Evolutionary conservation across 2,888 invertebrate species (phyloP).

Genomic region (Cremastinae sp.): DNA sequence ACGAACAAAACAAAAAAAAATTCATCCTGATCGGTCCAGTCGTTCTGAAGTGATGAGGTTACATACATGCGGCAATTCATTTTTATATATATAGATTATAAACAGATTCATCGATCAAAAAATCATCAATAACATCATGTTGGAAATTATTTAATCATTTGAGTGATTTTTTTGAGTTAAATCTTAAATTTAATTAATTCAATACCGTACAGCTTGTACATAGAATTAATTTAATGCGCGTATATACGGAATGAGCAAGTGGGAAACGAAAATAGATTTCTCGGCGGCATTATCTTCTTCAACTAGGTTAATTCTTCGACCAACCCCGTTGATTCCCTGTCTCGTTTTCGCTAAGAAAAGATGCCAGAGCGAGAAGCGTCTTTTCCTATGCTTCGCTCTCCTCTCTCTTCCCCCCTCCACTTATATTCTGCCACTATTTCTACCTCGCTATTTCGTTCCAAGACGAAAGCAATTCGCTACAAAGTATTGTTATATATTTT

Average conservation of each 20-base stretch:
- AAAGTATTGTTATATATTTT: conserved; percentile 66
- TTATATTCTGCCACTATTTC: conserved; percentile 44
- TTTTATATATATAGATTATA: too few species aligned
- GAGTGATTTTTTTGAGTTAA: too few species aligned
- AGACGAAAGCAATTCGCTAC: conserved; percentile 50
- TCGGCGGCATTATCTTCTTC: conserved; percentile 70
- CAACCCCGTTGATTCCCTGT: conserved; percentile 49
- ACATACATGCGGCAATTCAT: too few species aligned
- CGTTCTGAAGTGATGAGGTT: too few species aligned
- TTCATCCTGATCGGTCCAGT: too few species aligned
- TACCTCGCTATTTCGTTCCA: conserved; percentile 43
- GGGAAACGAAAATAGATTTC: conserved; percentile 67
- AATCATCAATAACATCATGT: too few species aligned
- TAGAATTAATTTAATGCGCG: neutral
- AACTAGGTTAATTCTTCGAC: conserved; percentile 73
- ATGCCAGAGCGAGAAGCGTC: conserved; percentile 24
- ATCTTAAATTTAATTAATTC: too few species aligned
- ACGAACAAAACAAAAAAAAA: too few species aligned
- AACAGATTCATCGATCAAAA: too few species aligned
- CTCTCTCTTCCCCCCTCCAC: neutral
- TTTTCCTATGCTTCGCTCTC: too few species aligned
- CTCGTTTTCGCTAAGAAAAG: conserved; percentile 53
- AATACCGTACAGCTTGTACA: too few species aligned
- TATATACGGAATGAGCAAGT: conserved; percentile 3
- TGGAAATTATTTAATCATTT: too few species aligned